Conservation (phyloP, 1,140 invertebrate species). For the Brachystomella parvula region DNA sequence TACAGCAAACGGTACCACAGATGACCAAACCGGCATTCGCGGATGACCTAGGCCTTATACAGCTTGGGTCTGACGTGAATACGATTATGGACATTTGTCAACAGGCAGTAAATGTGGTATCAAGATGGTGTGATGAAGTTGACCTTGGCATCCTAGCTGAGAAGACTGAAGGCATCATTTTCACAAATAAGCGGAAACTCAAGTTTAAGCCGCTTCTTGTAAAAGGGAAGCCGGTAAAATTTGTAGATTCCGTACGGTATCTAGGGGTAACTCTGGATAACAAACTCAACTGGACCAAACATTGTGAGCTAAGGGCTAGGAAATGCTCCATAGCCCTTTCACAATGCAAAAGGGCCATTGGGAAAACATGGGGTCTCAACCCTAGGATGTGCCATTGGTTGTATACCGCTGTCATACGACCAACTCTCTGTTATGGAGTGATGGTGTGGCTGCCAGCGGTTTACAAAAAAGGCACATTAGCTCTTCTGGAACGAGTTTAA, state of each 20-base stretch:
- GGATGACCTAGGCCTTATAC: slow-evolving; percentile 16
- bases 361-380: slow-evolving; percentile 5
- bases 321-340: not conserved
- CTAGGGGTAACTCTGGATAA: slow-evolving; percentile 21
- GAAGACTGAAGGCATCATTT: slow-evolving; percentile 1
- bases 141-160: not conserved
- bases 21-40: slow-evolving; percentile 6
- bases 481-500: slow-evolving; percentile 3
- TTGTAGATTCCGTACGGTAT: not conserved
- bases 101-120: not conserved
- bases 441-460: slow-evolving; percentile 10
- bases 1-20: not conserved
- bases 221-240: not conserved
- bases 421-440: slow-evolving; percentile 11
- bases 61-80: not conserved
- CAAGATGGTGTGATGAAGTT: slow-evolving; percentile 2
- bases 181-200: not conserved
- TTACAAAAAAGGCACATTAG: not conserved
- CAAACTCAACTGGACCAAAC: slow-evolving; percentile 17
- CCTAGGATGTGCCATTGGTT: slow-evolving; percentile 17
- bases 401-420: slow-evolving; percentile 20
- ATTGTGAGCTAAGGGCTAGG: not conserved
- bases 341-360: slow-evolving; percentile 19
- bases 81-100: not conserved
- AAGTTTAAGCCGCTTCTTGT: not conserved